phyloP scores from a whole-genome alignment of 23 tunicate genomes.

The Halocynthia roretzi region DNA sequence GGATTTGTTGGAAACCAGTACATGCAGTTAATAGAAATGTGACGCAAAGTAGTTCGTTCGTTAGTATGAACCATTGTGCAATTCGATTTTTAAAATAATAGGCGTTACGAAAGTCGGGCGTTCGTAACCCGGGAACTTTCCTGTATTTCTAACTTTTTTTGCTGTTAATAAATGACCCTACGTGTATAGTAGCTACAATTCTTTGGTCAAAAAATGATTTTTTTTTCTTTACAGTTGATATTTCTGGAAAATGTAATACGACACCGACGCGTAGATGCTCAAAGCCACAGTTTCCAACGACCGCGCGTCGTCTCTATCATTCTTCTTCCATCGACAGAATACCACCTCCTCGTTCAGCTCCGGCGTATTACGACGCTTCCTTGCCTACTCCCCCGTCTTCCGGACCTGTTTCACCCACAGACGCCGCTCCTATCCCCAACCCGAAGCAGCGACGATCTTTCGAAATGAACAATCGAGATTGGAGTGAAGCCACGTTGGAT shows the following conservation, averaged over 20 bases:
- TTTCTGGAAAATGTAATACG: slow-evolving; percentile 16
- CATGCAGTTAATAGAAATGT: no score
- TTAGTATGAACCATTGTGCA: no score
- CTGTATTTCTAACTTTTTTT: no score
- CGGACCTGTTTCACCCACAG: slow-evolving; percentile 6
- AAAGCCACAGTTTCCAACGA: background rate
- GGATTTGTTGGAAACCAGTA: no score
- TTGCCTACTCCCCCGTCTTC: slow-evolving; percentile 23
- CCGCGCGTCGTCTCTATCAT: no score
- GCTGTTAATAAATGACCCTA: no score
- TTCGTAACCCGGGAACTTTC: no score
- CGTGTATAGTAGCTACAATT: no score
- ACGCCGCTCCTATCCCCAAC: background rate
- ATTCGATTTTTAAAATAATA: no score
- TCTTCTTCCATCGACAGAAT: background rate
- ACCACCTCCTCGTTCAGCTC: background rate
- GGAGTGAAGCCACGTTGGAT: slow-evolving; percentile 12
- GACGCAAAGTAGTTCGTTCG: no score
- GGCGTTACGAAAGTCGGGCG: no score
- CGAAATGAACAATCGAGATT: background rate
- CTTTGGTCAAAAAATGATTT: no score
- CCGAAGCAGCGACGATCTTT: background rate
- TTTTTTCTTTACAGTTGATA: slow-evolving; percentile 12
- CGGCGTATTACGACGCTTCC: background rate
- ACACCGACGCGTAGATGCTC: slow-evolving; percentile 14